Evolutionary conservation across 2,888 invertebrate species (phyloP).

Genomic region (Platycheirus albimanus): DNA sequence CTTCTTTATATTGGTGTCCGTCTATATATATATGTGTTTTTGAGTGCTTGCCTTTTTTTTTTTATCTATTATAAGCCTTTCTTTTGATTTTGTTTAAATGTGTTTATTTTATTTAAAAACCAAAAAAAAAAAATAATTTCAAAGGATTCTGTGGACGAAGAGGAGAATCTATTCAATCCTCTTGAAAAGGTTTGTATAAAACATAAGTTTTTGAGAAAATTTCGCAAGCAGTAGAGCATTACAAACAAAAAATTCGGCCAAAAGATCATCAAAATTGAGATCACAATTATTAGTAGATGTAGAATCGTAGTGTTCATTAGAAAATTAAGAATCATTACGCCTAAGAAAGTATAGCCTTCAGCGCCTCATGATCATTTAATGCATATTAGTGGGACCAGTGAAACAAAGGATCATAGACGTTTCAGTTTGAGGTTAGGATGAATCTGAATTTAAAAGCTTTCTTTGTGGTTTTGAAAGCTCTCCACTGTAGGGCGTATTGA

Average conservation of each 20-base stretch:
- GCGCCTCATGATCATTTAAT: too few relatives aligned
- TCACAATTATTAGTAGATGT: neutral
- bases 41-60: conserved; percentile 59
- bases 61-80: conserved; percentile 57
- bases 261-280: conserved; percentile 10
- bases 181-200: conserved; percentile 89
- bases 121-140: conserved; percentile 37
- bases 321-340: conserved; percentile 2
- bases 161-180: conserved; percentile 89
- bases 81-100: conserved; percentile 76
- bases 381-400: too few relatives aligned
- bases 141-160: conserved; percentile 85
- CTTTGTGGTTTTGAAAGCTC: too few relatives aligned
- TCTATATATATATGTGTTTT: conserved; percentile 57
- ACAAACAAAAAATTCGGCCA: conserved; percentile 47
- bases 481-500: too few relatives aligned
- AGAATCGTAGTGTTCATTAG: conserved; percentile 7
- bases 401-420: too few relatives aligned
- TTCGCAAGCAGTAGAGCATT: conserved; percentile 32
- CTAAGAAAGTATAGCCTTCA: too few relatives aligned
- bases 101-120: conserved; percentile 68
- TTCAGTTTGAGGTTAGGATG: too few relatives aligned
- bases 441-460: too few relatives aligned
- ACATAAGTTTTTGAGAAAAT: conserved; percentile 43
- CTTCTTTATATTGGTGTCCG: conserved; percentile 44